A percentile compares a stretch with the other conserved stretches of the same genome.
Conservation (phyloP, 2,113 vertebrate genomes). For the Caretta caretta region DNA sequence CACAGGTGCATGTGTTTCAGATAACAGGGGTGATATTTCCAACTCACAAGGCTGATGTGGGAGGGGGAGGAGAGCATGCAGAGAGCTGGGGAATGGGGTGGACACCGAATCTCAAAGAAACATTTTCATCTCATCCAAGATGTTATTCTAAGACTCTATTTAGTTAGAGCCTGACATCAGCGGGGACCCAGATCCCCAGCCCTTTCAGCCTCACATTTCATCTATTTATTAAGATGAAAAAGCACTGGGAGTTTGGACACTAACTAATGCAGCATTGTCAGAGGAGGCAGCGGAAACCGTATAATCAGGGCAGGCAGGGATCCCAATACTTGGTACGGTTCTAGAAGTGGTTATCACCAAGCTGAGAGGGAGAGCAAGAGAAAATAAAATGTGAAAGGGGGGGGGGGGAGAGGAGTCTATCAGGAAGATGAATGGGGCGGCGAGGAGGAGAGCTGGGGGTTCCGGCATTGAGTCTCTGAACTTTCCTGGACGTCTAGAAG, state of each 20-base stretch:
- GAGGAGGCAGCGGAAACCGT: fast-evolving
- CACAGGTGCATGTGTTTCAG: neutral
- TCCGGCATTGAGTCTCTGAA: fast-evolving
- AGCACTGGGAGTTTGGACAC: neutral
- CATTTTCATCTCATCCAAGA: neutral
- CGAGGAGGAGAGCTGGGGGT: neutral
- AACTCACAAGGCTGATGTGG: neutral
- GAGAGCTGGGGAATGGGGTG: neutral
- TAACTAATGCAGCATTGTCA: neutral
- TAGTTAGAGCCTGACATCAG: fast-evolving
- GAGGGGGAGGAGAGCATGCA: neutral
- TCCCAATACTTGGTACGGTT: neutral
- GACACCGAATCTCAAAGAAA: fast-evolving
- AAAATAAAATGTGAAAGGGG: neutral
- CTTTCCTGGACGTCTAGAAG: slow-evolving; percentile 22
- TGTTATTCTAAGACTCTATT: neutral
- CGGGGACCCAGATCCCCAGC: neutral
- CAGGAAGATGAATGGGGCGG: neutral
- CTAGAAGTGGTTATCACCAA: fast-evolving
- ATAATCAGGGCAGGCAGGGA: fast-evolving
- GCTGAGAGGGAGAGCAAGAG: neutral
- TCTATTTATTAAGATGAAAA: neutral
- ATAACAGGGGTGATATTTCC: slow-evolving; percentile 14
- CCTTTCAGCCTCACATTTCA: fast-evolving
- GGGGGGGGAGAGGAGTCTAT: neutral